Percentiles rank a stretch among this genome's conserved stretches.
Conservation (phyloP, 1,140 invertebrate species). For the Drosophila seguyi region DNA sequence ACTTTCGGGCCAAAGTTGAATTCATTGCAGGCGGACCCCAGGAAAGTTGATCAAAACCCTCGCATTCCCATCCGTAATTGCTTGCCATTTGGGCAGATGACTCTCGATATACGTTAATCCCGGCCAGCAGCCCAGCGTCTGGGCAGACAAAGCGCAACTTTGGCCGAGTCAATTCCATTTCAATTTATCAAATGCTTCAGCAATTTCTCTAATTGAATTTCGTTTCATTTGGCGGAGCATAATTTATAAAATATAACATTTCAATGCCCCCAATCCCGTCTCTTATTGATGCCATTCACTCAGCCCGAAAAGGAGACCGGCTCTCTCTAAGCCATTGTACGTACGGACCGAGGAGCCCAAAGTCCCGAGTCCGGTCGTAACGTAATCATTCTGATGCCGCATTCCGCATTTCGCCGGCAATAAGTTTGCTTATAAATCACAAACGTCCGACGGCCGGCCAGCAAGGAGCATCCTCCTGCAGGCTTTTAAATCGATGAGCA, state of each 20-base stretch:
- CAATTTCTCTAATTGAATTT: conserved; percentile 79
- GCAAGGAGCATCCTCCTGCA: conserved; percentile 26
- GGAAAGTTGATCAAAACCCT: conserved; percentile 24
- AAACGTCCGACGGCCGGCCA: conserved; percentile 44
- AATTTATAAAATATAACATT: conserved; percentile 76
- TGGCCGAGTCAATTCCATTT: conserved; percentile 64
- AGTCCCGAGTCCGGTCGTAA: conserved; percentile 9
- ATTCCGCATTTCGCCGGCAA: conserved; percentile 57
- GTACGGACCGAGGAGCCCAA: conserved; percentile 3
- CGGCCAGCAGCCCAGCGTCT: neutral
- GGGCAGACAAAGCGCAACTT: conserved; percentile 39
- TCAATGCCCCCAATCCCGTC: conserved; percentile 55
- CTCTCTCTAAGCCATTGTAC: conserved; percentile 69
- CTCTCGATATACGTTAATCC: conserved; percentile 45
- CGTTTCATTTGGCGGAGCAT: conserved; percentile 58
- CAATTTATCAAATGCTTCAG: conserved; percentile 75
- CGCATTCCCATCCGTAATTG: conserved; percentile 20
- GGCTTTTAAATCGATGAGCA: conserved; percentile 80
- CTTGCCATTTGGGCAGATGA: conserved; percentile 45
- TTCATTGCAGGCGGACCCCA: conserved; percentile 1
- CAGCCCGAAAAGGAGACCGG: conserved; percentile 35
- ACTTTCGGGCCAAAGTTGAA: conserved; percentile 48
- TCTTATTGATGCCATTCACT: conserved; percentile 65
- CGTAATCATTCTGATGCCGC: conserved; percentile 71
- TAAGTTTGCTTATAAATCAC: conserved; percentile 83